These are phyloP conservation scores for Trichogramma pretiosum DNA, from an alignment of 1,140 invertebrate species.

Conservation along the genomic window DNA sequence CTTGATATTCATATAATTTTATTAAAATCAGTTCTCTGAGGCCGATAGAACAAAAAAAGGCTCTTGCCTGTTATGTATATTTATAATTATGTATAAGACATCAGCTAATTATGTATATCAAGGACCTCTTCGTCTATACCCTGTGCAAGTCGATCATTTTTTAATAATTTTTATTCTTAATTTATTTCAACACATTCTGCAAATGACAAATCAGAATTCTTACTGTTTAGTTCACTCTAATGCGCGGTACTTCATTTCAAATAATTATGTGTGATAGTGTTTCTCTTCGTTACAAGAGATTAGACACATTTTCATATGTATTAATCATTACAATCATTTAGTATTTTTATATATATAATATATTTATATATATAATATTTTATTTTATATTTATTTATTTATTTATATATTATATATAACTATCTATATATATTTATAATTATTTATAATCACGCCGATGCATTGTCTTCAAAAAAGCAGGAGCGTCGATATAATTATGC, in stretches of 20 bases:
- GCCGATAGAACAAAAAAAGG: conserved; percentile 45
- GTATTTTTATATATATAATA: no score
- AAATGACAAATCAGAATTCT: no score
- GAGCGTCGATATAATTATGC: conserved; percentile 26
- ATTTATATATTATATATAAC: conserved; percentile 26
- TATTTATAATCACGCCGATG: conserved; percentile 34
- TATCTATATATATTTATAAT: conserved; percentile 35
- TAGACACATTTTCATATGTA: no score
- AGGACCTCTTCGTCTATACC: conserved; percentile 47
- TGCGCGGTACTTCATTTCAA: no score
- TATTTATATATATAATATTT: conserved; percentile 34
- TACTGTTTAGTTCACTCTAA: no score
- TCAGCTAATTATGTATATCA: conserved; percentile 41
- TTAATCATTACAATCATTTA: no score
- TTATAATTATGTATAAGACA: conserved; percentile 37
- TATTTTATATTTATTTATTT: conserved; percentile 28
- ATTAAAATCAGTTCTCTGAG: conserved; percentile 33
- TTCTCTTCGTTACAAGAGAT: no score
- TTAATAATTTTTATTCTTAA: conserved; percentile 11
- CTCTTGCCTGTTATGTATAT: no score
- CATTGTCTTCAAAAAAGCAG: conserved; percentile 28
- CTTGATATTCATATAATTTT: no score
- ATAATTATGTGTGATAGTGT: no score
- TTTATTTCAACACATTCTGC: no score
- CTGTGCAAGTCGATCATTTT: conserved; percentile 36